Evolutionary conservation across 1,140 invertebrate species (phyloP).

Genomic region (Triops longicaudatus): DNA sequence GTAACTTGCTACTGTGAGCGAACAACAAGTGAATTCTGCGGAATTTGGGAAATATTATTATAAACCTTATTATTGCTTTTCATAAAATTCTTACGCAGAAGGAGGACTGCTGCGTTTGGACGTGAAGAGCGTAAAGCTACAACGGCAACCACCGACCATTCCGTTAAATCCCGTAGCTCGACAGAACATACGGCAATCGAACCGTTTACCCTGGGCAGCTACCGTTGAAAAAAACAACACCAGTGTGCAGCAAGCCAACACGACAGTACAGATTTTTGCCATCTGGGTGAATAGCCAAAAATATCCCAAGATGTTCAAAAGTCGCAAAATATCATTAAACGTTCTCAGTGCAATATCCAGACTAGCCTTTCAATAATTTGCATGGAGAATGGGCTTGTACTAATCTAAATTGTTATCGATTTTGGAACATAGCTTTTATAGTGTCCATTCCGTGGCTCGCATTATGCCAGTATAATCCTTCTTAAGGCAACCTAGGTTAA

Average conservation of each 20-base stretch:
- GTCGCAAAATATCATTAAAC: not conserved
- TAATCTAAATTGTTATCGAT: conserved; percentile 13
- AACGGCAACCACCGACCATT: conserved; percentile 36
- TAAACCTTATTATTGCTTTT: not conserved
- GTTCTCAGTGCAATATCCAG: not conserved
- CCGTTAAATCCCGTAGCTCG: conserved; percentile 35
- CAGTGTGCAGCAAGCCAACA: conserved; percentile 24
- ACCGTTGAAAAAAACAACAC: conserved; percentile 25
- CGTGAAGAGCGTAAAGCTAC: conserved; percentile 36
- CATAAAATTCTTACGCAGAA: conserved; percentile 16
- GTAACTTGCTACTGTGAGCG: not conserved
- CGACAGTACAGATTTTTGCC: not conserved
- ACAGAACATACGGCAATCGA: conserved; percentile 36
- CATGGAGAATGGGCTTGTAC: not conserved
- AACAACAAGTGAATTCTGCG: not conserved
- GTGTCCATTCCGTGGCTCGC: not conserved
- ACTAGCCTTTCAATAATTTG: not conserved
- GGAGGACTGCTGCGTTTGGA: conserved; percentile 30
- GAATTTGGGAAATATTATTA: not conserved
- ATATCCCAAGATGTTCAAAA: not conserved
- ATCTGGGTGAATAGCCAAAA: not conserved
- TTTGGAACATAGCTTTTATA: not conserved
- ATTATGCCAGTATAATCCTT: not conserved
- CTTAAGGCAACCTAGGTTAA: not conserved
- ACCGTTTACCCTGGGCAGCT: conserved; percentile 31